Evolutionary conservation across 2,888 invertebrate species (phyloP).

Genomic region (Nycteola revayana): DNA sequence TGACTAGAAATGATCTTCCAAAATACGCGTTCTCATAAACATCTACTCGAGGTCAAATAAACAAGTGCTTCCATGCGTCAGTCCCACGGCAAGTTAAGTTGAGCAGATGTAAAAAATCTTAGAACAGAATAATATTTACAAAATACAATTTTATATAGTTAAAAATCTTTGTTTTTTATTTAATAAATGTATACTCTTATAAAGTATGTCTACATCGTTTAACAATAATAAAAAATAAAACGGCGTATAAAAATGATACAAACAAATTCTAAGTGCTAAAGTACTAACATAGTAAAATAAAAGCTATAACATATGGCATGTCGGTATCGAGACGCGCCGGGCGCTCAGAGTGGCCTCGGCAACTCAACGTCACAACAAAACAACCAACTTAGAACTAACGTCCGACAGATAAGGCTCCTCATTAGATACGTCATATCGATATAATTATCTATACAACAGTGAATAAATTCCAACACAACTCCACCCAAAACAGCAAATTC

Average conservation of each 20-base stretch:
- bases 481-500: constrained; percentile 66
- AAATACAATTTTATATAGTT: constrained; percentile 64
- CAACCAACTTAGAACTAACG: constrained; percentile 63
- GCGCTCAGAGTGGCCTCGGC: constrained; percentile 49
- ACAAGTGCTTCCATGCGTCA: constrained; percentile 36
- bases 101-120: constrained; percentile 78
- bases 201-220: constrained; percentile 65
- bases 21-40: constrained; percentile 14
- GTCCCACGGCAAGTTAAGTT: constrained; percentile 73
- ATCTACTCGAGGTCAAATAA: constrained; percentile 9
- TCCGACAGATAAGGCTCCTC: constrained; percentile 68
- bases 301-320: constrained; percentile 53
- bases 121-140: constrained; percentile 77
- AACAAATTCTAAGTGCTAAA: constrained; percentile 37
- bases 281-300: constrained; percentile 41
- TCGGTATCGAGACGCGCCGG: constrained; percentile 45
- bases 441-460: constrained; percentile 74
- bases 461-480: constrained; percentile 70
- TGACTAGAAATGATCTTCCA: constrained; percentile 48
- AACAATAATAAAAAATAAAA: constrained; percentile 55
- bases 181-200: constrained; percentile 65
- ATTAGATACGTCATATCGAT: constrained; percentile 52
- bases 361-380: constrained; percentile 63
- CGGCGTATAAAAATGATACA: constrained; percentile 47
- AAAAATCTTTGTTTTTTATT: constrained; percentile 56